Evolutionary conservation across 1,140 invertebrate genomes (phyloP), one percentile per base, ranked within the genome.

Genomic region (Drosophila trapezifrons): DNA sequence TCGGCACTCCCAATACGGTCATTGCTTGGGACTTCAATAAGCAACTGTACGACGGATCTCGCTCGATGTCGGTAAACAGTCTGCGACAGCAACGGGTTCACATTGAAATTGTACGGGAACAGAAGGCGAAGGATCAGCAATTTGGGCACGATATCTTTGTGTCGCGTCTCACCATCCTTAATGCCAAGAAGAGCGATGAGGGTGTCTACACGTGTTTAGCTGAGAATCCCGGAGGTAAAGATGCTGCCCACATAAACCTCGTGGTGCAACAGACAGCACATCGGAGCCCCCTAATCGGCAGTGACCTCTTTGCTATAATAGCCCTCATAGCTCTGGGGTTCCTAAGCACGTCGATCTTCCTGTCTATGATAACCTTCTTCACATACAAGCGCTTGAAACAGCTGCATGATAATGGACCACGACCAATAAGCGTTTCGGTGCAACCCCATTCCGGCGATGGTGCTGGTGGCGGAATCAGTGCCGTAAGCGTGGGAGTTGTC

Each of bases 131-230:
- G 22, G 74, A 78, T 38, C 55, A 71, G 8, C 75, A 75, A 3
- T 73, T 90, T 5, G 85, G 74, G 0, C 70, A 75, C 17, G 57
- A 89, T 45, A 13, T 83, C 0, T 78, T 90, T n/a, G 82, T 80
- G 10, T 90, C 86, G 4, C 79, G 97, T 92, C 92, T 97, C 10
- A 97, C 96, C 1, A 95, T 97, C 18, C 90, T 94, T 0, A 94
- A 96, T 70, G 94, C 96, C 0, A 93, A 93, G 18, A 93, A 93
- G 25, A 94, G 95, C 29, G 97, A 98, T 92, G 95, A 95, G 78
- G 98, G 97, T 1, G 95, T 97, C 38, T 98, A 98, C 89, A 93
- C 95, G 15, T 98, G 97, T 84, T 93, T 96, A 15, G 97, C 97
- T 0, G 95, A 95, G 60, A 99, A 97, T 92, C 93, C 95, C 0